These are phyloP conservation scores for Chaenogobius annularis DNA, from an alignment of 2,113 vertebrate genomes.

Conservation along the genomic window DNA sequence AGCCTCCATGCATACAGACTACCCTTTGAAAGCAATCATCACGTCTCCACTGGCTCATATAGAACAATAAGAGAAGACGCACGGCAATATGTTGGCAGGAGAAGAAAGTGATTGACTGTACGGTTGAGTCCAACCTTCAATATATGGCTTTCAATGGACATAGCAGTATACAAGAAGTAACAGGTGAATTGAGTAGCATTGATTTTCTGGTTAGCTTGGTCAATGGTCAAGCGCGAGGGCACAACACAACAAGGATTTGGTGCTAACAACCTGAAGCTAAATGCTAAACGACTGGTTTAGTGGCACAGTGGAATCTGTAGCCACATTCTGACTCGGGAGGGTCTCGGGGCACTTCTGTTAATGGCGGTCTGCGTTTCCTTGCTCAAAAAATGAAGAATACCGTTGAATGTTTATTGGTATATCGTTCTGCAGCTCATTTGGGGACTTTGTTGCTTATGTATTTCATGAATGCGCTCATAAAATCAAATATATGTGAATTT, in stretches of 20 bases:
- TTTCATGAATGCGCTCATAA: too few species aligned
- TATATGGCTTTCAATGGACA: conserved; percentile 9
- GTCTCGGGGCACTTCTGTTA: too few species aligned
- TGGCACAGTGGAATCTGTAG: not conserved
- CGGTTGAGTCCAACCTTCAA: conserved; percentile 9
- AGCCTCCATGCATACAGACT: conserved; percentile 67
- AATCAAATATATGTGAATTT: not conserved
- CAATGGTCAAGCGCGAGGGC: not conserved
- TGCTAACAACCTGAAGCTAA: not conserved
- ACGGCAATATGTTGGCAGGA: conserved; percentile 23
- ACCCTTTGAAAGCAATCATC: conserved; percentile 64
- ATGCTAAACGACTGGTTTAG: not conserved
- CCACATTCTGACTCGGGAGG: too few species aligned
- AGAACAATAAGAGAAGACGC: conserved; percentile 38
- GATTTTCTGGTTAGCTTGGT: not conserved
- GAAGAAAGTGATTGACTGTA: conserved; percentile 3
- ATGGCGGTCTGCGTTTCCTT: too few species aligned
- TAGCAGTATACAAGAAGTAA: not conserved
- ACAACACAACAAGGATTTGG: not conserved
- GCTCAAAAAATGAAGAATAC: too few species aligned
- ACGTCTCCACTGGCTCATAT: conserved; percentile 29
- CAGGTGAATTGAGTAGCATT: not conserved
- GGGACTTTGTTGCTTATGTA: too few species aligned
- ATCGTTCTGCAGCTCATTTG: too few species aligned
- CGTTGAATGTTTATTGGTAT: too few species aligned